These are phyloP conservation scores for Tinamus guttatus DNA, from an alignment of 2,113 vertebrate genomes.

Conservation along the genomic window DNA sequence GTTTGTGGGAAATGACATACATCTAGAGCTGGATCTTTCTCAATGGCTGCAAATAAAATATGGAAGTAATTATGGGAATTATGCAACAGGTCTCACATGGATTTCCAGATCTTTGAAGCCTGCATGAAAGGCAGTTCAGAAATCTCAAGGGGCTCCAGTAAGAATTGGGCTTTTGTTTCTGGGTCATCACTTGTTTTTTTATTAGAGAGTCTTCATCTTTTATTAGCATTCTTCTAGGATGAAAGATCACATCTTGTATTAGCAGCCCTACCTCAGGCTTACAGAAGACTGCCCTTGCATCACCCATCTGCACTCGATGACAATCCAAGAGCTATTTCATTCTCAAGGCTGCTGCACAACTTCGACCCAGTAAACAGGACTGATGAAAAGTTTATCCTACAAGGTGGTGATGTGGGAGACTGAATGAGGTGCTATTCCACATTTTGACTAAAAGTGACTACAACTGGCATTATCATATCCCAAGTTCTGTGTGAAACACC, in stretches of 20 bases:
- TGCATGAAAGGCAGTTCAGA: background rate
- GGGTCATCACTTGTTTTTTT: background rate
- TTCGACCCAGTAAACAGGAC: background rate
- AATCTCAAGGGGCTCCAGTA: background rate
- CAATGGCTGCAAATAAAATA: background rate
- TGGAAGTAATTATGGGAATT: constrained; percentile 5
- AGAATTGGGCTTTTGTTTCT: constrained; percentile 17
- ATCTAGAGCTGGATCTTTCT: background rate
- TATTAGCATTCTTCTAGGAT: background rate
- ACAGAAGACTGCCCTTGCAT: background rate
- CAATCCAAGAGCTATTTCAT: background rate
- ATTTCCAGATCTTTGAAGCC: constrained; percentile 41
- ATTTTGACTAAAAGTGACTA: background rate
- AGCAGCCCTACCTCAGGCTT: background rate
- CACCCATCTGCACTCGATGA: background rate
- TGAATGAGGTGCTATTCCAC: background rate
- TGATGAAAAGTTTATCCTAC: background rate
- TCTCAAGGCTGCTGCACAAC: background rate
- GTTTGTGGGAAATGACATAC: background rate
- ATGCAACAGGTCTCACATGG: background rate
- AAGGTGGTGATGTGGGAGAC: background rate
- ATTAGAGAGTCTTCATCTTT: background rate
- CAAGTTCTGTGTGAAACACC: background rate
- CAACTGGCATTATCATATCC: background rate
- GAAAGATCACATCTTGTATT: background rate